These are phyloP conservation scores for Dryas iulia DNA, from an alignment of 1,140 invertebrate species.

Conservation along the genomic window DNA sequence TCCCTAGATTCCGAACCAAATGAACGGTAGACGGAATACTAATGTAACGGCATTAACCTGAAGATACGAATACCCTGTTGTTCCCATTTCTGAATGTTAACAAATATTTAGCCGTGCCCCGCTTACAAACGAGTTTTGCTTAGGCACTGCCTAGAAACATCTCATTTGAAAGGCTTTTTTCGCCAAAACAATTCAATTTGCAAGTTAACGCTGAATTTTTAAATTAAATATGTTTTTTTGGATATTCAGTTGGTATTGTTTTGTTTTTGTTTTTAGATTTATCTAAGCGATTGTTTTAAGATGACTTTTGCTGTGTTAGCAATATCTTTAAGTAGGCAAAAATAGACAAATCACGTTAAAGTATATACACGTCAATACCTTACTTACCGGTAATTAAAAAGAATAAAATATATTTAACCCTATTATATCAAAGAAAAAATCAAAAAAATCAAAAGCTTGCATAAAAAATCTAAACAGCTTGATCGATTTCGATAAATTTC, in stretches of 20 bases:
- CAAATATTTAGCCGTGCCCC: conserved; percentile 25
- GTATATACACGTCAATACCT: too few relatives aligned
- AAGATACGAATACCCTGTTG: conserved; percentile 26
- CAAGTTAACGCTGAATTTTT: conserved; percentile 9
- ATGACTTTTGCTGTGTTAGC: neutral
- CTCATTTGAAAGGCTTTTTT: conserved; percentile 16
- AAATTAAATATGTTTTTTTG: conserved; percentile 2
- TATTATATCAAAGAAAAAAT: too few relatives aligned
- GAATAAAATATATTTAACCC: too few relatives aligned
- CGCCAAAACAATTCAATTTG: conserved; percentile 9
- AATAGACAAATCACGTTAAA: too few relatives aligned
- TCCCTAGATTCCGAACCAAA: conserved; percentile 13
- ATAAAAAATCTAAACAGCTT: too few relatives aligned
- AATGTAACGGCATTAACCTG: conserved; percentile 29
- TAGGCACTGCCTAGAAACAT: conserved; percentile 7
- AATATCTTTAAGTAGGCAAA: too few relatives aligned
- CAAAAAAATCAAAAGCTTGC: too few relatives aligned
- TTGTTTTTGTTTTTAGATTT: neutral
- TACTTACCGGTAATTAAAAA: too few relatives aligned
- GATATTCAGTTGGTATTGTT: neutral
- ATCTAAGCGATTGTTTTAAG: neutral
- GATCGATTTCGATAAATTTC: too few relatives aligned
- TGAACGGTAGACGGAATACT: conserved; percentile 25
- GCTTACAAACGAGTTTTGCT: conserved; percentile 18
- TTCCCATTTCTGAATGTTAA: conserved; percentile 26